Percentiles rank a stretch among this genome's conserved stretches.
These are phyloP conservation scores for Thamnaconus septentrionalis DNA, from an alignment of 2,113 vertebrate species.

Conservation along the genomic window DNA sequence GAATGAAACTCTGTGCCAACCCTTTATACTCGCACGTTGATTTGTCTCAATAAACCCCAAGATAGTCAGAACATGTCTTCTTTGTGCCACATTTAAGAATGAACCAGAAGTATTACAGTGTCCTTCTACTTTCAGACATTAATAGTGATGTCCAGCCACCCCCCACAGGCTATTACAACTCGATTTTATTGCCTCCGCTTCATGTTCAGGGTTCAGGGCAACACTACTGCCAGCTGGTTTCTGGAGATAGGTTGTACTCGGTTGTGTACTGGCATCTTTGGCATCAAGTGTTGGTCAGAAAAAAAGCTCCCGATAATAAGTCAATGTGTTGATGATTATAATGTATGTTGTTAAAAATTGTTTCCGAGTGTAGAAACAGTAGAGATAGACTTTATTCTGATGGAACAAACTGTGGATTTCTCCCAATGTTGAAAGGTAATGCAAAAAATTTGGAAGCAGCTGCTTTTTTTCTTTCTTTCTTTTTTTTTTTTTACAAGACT, in stretches of 20 bases:
- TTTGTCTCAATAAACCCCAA: constrained; percentile 13
- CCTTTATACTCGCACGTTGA: constrained; percentile 28
- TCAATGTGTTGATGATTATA: constrained; percentile 50
- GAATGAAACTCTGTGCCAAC: constrained; percentile 61
- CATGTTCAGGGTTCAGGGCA: constrained; percentile 41
- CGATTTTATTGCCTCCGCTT: constrained; percentile 13
- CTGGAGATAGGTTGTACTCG: constrained; percentile 76
- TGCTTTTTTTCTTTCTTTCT: constrained; percentile 43
- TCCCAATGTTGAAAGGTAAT: too few species aligned
- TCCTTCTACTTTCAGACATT: constrained; percentile 4
- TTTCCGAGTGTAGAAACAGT: constrained; percentile 32
- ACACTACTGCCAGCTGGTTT: constrained; percentile 80
- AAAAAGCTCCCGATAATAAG: constrained; percentile 18
- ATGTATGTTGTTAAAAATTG: constrained; percentile 61
- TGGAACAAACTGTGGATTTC: constrained; percentile 8
- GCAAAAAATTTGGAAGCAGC: constrained; percentile 21
- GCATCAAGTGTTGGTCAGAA: constrained; percentile 37
- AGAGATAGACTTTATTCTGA: constrained; percentile 17
- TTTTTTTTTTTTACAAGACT: constrained; percentile 16
- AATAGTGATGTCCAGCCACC: not conserved
- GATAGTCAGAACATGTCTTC: constrained; percentile 20
- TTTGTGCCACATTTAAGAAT: constrained; percentile 36
- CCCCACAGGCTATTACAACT: not conserved
- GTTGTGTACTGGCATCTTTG: constrained; percentile 34
- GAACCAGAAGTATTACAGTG: constrained; percentile 50